Conservation (phyloP, 2,113 vertebrate species). For the Anolis sagrei region DNA sequence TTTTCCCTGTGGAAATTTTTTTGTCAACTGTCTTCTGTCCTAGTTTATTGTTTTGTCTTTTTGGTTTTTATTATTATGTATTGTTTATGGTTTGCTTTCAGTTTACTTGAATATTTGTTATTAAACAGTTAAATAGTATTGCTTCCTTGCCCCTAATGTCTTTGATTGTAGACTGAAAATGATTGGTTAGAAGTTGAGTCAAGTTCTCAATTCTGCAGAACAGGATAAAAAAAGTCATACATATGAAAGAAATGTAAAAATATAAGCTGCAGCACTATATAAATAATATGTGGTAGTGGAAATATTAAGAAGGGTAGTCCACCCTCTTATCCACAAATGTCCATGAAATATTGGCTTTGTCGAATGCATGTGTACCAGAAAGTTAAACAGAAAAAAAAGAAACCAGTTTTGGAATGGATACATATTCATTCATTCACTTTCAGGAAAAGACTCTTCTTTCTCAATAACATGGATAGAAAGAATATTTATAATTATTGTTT, state of each 20-base stretch:
- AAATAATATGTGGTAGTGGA: neutral
- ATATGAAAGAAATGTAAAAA: neutral
- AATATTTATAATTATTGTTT: no score
- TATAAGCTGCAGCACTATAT: neutral
- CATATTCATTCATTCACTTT: neutral
- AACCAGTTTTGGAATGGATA: no score
- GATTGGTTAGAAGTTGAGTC: neutral
- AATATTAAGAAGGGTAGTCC: neutral
- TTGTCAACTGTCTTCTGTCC: neutral
- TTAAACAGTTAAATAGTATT: neutral
- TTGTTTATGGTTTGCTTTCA: neutral
- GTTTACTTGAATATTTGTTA: conserved; percentile 6
- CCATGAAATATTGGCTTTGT: neutral
- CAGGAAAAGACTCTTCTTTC: neutral
- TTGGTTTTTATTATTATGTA: neutral
- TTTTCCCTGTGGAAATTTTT: neutral
- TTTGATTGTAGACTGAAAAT: neutral
- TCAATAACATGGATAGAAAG: no score
- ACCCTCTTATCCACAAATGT: neutral
- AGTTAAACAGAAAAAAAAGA: neutral
- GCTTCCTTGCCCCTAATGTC: neutral
- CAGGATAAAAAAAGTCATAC: neutral
- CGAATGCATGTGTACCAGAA: neutral
- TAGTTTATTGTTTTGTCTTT: neutral
- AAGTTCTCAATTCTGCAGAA: neutral